Conservation (phyloP, 1,140 invertebrate genomes). For the Venturia canescens region DNA sequence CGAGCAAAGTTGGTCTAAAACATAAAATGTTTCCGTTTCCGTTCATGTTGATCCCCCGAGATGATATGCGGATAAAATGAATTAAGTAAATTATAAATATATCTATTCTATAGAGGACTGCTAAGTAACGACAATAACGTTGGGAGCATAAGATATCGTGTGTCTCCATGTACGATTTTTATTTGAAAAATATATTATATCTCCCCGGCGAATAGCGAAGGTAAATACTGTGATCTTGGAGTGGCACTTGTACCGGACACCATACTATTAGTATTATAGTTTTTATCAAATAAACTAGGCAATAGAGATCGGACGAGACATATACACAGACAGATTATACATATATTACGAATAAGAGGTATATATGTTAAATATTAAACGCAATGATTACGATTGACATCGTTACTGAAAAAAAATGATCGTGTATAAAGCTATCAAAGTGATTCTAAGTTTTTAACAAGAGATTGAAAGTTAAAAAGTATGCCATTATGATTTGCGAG, state of each 20-base stretch:
- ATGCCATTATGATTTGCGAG: conserved; percentile 74
- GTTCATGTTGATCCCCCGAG: neutral
- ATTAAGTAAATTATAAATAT: neutral
- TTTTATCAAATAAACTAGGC: conserved; percentile 71
- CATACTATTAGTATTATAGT: conserved; percentile 75
- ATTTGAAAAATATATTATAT: conserved; percentile 9
- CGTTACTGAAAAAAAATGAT: conserved; percentile 72
- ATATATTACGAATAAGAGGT: conserved; percentile 73
- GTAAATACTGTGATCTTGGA: conserved; percentile 67
- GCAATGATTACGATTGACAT: conserved; percentile 76
- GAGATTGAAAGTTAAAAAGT: conserved; percentile 65
- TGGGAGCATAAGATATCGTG: conserved; percentile 17
- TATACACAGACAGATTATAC: conserved; percentile 72
- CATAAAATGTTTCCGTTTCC: conserved; percentile 36
- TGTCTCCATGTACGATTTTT: conserved; percentile 3
- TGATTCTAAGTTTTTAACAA: conserved; percentile 74
- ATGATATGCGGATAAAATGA: neutral
- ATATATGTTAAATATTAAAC: conserved; percentile 77
- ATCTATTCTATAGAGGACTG: neutral
- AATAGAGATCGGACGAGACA: conserved; percentile 72
- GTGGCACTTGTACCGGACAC: conserved; percentile 68
- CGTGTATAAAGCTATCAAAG: conserved; percentile 77
- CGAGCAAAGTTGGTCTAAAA: neutral
- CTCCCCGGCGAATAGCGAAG: neutral
- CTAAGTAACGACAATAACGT: conserved; percentile 34